Evolutionary conservation across 2,113 vertebrate genomes (phyloP), one percentile per base, ranked within the genome.

Genomic region (Bufo bufo): DNA sequence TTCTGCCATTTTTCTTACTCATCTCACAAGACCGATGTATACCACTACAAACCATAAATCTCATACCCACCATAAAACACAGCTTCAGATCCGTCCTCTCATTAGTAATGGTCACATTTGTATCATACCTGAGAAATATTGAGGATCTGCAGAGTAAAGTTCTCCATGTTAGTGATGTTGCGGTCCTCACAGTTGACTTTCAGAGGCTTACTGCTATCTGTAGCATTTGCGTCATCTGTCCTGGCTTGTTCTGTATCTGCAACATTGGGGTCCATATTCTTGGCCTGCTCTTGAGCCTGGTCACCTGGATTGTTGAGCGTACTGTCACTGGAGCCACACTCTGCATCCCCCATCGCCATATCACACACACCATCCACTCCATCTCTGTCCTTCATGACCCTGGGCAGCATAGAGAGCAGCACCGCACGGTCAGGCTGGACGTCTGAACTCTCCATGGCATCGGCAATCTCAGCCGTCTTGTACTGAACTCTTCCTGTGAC

Each of bases 171-270:
- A 0, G 95, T 97, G 54, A 93, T 83, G 90, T 97, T 99, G 20
- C 97, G 96, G 91, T 95, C 95, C 80, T 99, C 97, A 85, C 98
- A 99, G 94, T 63, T 98, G 63, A 99, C 97, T 91, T 99, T 99
- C 23, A 96, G 97, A 0, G 94, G 93, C 89, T 95, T 98, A 20
- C 94, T 85, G 5, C 94, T 86, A 23, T 98, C 98, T 0, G 96
- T 98, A 89, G 90, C 59, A 72, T 98, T 99, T 20, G 94, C 85
- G 14, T 97, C 96, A 23, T 97, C 96, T 0, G 89, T 2, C 0
- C 92, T 66, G 0, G 81, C 45, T 0, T 89, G 79, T 9, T 95
- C 93, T 0, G 91, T 23, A 0, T 91, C 93, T 0, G 93, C 92
- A 6, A 93, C 95, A 13, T 96, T 92, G 78, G 89, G 92, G 0